phyloP scores from a whole-genome alignment of 1,140 invertebrate species.

The Anadara kagoshimensis region DNA sequence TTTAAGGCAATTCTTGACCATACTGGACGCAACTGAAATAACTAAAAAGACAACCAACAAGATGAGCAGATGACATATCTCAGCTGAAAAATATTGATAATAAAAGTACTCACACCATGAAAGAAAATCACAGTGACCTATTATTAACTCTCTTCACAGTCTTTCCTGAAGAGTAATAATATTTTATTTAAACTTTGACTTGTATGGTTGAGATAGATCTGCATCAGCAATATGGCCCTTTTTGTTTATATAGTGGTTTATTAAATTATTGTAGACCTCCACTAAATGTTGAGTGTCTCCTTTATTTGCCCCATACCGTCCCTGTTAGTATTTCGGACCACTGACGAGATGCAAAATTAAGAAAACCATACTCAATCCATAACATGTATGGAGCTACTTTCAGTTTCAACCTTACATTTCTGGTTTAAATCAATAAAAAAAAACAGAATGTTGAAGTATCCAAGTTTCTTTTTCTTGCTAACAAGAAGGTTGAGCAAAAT shows the following conservation, averaged over 20 bases:
- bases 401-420: too few relatives aligned
- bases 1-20: conserved; percentile 87
- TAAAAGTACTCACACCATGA: not conserved
- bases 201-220: too few relatives aligned
- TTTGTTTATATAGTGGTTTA: too few relatives aligned
- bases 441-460: not conserved
- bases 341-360: too few relatives aligned
- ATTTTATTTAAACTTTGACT: too few relatives aligned
- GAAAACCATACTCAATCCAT: too few relatives aligned
- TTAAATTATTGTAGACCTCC: too few relatives aligned
- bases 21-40: conserved; percentile 81
- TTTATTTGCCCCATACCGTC: not conserved
- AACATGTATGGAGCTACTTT: too few relatives aligned
- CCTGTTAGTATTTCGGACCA: too few relatives aligned
- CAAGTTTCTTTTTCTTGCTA: not conserved
- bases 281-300: conserved; percentile 11
- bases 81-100: not conserved
- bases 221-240: too few relatives aligned
- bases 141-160: too few relatives aligned
- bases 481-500: not conserved
- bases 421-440: too few relatives aligned
- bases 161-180: conserved; percentile 3
- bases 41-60: conserved; percentile 42
- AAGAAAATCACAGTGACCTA: not conserved
- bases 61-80: not conserved